Conservation (phyloP, 2,113 vertebrate species). For the Podocnemis expansa region DNA sequence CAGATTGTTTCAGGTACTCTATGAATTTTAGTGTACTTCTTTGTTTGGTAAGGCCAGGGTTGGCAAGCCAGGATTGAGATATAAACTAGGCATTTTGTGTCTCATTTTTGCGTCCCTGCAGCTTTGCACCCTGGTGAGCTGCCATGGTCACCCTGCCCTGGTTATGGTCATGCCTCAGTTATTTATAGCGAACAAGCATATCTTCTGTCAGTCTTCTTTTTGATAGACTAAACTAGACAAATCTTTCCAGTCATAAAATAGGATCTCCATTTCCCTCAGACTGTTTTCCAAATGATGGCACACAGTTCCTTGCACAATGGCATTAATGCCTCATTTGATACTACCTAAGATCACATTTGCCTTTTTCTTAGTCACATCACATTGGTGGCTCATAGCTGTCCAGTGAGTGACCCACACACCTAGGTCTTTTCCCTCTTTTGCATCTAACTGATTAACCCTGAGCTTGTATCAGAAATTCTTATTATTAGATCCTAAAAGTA, state of each 20-base stretch:
- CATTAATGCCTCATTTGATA: not conserved
- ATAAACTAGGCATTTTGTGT: not conserved
- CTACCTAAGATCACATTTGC: not conserved
- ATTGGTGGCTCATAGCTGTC: not conserved
- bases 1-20: rapidly evolving
- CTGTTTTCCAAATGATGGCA: not conserved
- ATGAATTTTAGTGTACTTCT: not conserved
- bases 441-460: not conserved
- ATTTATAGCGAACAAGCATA: not conserved
- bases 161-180: not conserved
- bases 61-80: not conserved
- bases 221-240: not conserved
- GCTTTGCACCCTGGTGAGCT: not conserved
- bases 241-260: not conserved
- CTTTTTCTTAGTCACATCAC: not conserved
- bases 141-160: not conserved
- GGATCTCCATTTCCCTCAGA: not conserved
- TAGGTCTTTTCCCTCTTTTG: not conserved
- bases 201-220: not conserved
- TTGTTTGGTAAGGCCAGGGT: not conserved
- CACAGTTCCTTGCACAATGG: not conserved
- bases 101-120: not conserved
- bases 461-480: not conserved
- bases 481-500: not conserved
- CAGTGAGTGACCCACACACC: not conserved